Evolutionary conservation across 2,888 invertebrate genomes (phyloP), one percentile per base, ranked within the genome.

Genomic region (Ophioninae sp.): DNA sequence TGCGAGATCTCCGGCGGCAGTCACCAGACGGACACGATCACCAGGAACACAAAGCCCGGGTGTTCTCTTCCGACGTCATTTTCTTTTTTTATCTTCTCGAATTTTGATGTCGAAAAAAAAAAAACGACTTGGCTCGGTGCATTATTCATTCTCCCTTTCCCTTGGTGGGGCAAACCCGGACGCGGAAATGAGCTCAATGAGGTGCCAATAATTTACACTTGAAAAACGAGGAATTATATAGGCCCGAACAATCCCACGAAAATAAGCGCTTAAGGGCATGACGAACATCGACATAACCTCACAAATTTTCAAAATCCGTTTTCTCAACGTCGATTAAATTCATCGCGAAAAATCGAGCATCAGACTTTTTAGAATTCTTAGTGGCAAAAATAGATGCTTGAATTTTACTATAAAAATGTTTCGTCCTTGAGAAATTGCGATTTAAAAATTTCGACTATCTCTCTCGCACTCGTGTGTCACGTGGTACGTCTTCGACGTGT

Each of bases 1-100:
- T 59, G 69, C 69, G 37, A 23, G 44, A 69, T 69, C 59, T 59
- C 68, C 68, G 22, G 77, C 68, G 68, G 77, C 77, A 23, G 30
- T 39, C 23, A 69, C 51, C 56, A 79, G 72, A 63, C 72, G 81
- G 81, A 77, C 76, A 76, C 63, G 80, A 73, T 72, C 74, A 37
- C 74, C 68, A 63, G 72, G 44, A 74, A 80, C 64, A 74, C 37
- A 74, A 74, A 30, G 73, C 58, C 77, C 41, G 30, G 72, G 37
- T 44, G 63, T 74, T 64, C 64, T 64, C 30, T 44, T 72, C n/a
- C 13, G 58, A 56, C 56, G 63, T 71, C 59, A n/a, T 78, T 79
- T 65, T 64, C 39, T 20, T 71, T 58, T 56, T 64, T 51, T 44
- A 20, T 44, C 6, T 68, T 37, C 22, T 20, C 58, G 44, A 10